Evolutionary conservation across 1,140 invertebrate species (phyloP).

Genomic region (Paracyclopina nana): DNA sequence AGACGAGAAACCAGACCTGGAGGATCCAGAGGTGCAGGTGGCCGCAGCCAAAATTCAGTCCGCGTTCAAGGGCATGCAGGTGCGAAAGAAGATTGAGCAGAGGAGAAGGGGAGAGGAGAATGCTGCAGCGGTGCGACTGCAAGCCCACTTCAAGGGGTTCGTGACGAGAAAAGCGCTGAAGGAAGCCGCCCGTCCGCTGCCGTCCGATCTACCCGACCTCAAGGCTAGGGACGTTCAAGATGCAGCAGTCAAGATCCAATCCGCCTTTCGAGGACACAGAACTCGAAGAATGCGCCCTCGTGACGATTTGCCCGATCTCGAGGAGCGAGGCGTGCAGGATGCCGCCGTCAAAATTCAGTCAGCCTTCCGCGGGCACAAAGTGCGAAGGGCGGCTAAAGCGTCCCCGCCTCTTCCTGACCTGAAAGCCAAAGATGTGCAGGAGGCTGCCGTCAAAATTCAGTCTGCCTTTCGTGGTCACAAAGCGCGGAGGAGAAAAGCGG

Average conservation of each 20-base stretch:
- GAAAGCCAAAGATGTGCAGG: constrained; percentile 6
- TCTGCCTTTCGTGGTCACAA: constrained; percentile 10
- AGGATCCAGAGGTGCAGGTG: not conserved
- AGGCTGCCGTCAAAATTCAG: constrained; percentile 16
- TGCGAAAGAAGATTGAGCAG: not conserved
- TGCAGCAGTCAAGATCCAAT: constrained; percentile 14
- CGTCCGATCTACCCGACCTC: not conserved
- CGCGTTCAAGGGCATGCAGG: constrained; percentile 9
- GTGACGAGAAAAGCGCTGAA: not conserved
- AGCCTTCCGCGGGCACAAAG: constrained; percentile 10
- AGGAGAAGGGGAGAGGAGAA: not conserved
- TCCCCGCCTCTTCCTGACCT: constrained; percentile 6
- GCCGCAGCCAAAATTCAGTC: constrained; percentile 13
- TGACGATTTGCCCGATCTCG: constrained; percentile 7
- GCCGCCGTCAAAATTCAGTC: constrained; percentile 13
- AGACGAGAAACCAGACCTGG: constrained; percentile 3
- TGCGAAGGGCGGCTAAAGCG: not conserved
- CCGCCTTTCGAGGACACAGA: constrained; percentile 11
- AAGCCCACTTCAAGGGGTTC: constrained; percentile 11
- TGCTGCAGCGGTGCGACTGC: constrained; percentile 1
- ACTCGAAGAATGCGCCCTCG: not conserved
- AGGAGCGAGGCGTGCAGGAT: not conserved
- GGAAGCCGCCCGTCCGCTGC: too few relatives aligned
- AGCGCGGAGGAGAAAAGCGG: constrained; percentile 1
- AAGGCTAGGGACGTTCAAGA: constrained; percentile 10